Percentiles rank a stretch among this genome's conserved stretches.
These are phyloP conservation scores for Apamea crenata DNA, from an alignment of 2,888 invertebrate species.

Conservation along the genomic window DNA sequence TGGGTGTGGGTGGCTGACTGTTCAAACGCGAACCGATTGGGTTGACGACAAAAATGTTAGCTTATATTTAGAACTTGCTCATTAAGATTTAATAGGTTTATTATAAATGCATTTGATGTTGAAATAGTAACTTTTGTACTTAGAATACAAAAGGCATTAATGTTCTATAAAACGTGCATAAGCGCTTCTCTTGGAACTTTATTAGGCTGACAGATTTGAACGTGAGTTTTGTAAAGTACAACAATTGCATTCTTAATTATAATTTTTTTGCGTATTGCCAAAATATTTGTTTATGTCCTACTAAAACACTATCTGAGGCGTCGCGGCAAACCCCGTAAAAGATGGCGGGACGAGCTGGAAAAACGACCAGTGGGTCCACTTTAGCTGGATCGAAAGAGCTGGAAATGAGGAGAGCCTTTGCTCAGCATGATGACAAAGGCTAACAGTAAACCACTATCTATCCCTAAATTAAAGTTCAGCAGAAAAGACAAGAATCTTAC, in stretches of 20 bases:
- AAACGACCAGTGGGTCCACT: no score
- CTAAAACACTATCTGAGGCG: background rate
- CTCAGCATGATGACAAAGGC: no score
- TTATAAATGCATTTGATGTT: conserved; percentile 37
- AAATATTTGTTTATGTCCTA: background rate
- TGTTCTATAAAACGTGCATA: background rate
- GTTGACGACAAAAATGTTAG: conserved; percentile 58
- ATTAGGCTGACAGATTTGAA: background rate
- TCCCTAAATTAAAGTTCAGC: background rate
- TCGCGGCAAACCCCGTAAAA: no score
- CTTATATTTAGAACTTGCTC: conserved; percentile 61
- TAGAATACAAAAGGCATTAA: background rate
- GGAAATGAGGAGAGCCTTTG: no score
- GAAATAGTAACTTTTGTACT: background rate
- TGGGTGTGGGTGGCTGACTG: conserved; percentile 69
- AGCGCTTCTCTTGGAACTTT: background rate
- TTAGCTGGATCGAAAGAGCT: no score
- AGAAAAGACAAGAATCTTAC: background rate
- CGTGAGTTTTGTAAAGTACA: background rate
- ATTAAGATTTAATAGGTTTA: conserved; percentile 62
- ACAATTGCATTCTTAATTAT: background rate
- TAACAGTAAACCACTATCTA: background rate
- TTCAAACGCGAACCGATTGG: conserved; percentile 65
- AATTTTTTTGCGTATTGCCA: background rate
- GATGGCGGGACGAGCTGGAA: no score